phyloP scores from a whole-genome alignment of 2,113 vertebrate genomes.

The Cyprinodon brontotheroides region DNA sequence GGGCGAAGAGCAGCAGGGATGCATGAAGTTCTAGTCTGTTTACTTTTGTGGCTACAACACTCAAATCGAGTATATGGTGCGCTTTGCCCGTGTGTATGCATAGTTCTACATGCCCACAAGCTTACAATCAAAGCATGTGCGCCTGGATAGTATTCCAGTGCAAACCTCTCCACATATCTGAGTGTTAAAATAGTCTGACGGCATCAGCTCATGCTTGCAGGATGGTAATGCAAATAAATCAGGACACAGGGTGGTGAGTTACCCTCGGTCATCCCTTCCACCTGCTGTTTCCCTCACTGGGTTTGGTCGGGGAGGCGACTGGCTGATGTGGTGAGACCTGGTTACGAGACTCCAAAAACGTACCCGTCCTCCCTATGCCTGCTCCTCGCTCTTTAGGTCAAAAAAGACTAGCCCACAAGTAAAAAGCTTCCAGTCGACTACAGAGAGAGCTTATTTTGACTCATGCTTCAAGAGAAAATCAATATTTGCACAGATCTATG shows the following conservation, averaged over 20 bases:
- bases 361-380: slow-evolving; percentile 35
- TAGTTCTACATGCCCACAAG: slow-evolving; percentile 20
- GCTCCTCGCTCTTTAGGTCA: slow-evolving; percentile 43
- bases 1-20: slow-evolving; percentile 39
- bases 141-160: slow-evolving; percentile 12
- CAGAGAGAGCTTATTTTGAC: slow-evolving; percentile 67
- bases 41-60: slow-evolving; percentile 19
- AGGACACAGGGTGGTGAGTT: slow-evolving; percentile 24
- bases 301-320: slow-evolving; percentile 48
- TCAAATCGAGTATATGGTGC: background rate
- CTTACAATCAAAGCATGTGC: slow-evolving; percentile 40
- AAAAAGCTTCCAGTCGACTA: slow-evolving; percentile 68
- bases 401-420: slow-evolving; percentile 62
- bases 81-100: slow-evolving; percentile 14
- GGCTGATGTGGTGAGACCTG: slow-evolving; percentile 44
- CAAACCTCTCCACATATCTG: slow-evolving; percentile 42
- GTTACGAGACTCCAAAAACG: background rate
- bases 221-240: slow-evolving; percentile 58
- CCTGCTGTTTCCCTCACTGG: slow-evolving; percentile 42
- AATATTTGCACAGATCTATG: slow-evolving; percentile 80
- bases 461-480: slow-evolving; percentile 75
- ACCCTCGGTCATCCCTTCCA: slow-evolving; percentile 46
- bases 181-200: slow-evolving; percentile 62
- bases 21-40: slow-evolving; percentile 21
- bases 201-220: slow-evolving; percentile 46